Conservation (phyloP, 2,113 vertebrate species). For the Hippoglossus stenolepis region DNA sequence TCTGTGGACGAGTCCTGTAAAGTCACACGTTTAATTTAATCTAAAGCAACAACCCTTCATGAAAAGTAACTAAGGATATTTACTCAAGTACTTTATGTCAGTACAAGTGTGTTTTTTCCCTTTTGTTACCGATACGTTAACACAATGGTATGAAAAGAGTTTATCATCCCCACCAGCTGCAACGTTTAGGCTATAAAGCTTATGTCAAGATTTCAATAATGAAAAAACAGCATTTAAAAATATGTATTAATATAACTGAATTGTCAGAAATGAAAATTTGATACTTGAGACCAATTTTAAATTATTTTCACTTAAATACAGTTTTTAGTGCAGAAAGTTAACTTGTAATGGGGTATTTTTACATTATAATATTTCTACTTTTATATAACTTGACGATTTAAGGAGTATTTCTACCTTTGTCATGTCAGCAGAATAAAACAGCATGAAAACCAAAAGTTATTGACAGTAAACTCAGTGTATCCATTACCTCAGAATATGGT, state of each 20-base stretch:
- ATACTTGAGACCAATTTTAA: too few relatives aligned
- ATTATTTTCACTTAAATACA: not conserved
- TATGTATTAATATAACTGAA: too few relatives aligned
- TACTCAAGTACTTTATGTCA: too few relatives aligned
- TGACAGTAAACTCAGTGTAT: not conserved
- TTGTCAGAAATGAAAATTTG: too few relatives aligned
- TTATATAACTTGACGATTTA: not conserved
- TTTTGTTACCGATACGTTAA: not conserved
- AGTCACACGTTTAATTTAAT: conserved; percentile 2
- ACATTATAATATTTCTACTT: not conserved
- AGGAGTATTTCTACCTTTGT: not conserved
- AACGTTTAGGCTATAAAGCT: not conserved
- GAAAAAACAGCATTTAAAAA: not conserved
- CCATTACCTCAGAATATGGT: conserved; percentile 84
- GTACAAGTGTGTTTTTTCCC: not conserved
- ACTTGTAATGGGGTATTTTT: too few relatives aligned
- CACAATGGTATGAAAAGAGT: too few relatives aligned
- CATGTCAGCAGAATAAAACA: not conserved
- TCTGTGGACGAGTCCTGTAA: conserved; percentile 76
- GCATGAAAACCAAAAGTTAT: not conserved
- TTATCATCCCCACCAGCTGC: too few relatives aligned
- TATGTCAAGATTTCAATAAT: not conserved
- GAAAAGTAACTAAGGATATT: not conserved
- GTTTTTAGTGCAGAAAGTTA: not conserved
- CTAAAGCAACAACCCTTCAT: not conserved